These are phyloP conservation scores for Nemapogon koenigi DNA, from an alignment of 2,888 invertebrate genomes.

Conservation along the genomic window DNA sequence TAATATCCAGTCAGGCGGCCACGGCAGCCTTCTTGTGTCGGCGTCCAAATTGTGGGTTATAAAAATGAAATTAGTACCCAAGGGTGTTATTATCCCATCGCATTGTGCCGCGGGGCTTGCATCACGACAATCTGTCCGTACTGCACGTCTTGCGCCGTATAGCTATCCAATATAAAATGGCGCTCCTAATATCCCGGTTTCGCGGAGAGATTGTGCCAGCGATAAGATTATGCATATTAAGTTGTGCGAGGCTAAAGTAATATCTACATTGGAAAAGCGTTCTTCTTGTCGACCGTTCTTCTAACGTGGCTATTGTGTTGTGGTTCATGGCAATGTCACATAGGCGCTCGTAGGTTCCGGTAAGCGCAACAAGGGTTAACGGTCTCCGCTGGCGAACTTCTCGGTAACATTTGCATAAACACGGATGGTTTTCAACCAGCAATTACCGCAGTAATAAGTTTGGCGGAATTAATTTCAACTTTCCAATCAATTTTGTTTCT, in stretches of 20 bases:
- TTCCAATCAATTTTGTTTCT: slow-evolving; percentile 2
- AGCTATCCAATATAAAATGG: slow-evolving; percentile 66
- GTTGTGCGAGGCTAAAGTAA: slow-evolving; percentile 58
- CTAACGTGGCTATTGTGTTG: slow-evolving; percentile 36
- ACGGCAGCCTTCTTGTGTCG: slow-evolving; percentile 64
- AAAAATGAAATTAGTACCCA: slow-evolving; percentile 65
- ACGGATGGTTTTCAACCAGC: slow-evolving; percentile 14
- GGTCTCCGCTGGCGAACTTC: slow-evolving; percentile 30
- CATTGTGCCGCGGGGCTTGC: slow-evolving; percentile 62
- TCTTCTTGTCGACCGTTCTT: slow-evolving; percentile 25
- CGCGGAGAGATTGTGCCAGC: slow-evolving; percentile 56
- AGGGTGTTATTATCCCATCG: slow-evolving; percentile 66
- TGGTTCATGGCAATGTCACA: too few species aligned
- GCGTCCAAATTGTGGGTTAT: slow-evolving; percentile 66
- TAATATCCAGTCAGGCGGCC: slow-evolving; percentile 62
- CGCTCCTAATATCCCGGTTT: slow-evolving; percentile 64
- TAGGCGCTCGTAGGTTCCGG: slow-evolving; percentile 27
- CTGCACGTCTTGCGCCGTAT: slow-evolving; percentile 64
- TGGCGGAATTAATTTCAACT: slow-evolving; percentile 5
- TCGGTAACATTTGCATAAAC: slow-evolving; percentile 33
- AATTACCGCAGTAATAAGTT: slow-evolving; percentile 15
- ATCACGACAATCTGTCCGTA: slow-evolving; percentile 67
- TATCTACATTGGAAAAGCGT: slow-evolving; percentile 58
- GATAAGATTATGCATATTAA: slow-evolving; percentile 67
- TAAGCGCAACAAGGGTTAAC: slow-evolving; percentile 30